Percentiles rank a stretch among this genome's conserved stretches.
Conservation (phyloP, 2,113 vertebrate species). For the Dasypus novemcinctus region DNA sequence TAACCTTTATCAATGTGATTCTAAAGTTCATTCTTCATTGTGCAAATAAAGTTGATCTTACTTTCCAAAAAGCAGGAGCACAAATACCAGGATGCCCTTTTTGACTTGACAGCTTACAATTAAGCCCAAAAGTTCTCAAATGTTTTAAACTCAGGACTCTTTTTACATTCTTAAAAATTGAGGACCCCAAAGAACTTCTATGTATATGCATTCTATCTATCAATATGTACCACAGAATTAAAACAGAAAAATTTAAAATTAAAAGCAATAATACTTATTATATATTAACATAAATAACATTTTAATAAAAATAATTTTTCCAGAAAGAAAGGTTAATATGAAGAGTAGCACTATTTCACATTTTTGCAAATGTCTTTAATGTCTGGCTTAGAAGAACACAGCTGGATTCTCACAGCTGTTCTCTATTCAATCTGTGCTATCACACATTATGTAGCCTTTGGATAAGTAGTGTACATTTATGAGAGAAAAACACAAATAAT, state of each 20-base stretch:
- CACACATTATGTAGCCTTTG: background rate
- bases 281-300: background rate
- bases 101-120: background rate
- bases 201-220: background rate
- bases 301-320: background rate
- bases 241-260: background rate
- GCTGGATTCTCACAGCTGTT: background rate
- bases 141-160: background rate
- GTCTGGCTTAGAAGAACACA: background rate
- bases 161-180: background rate
- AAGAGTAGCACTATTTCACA: background rate
- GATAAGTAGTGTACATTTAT: background rate
- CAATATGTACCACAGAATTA: background rate
- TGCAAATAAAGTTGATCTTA: background rate
- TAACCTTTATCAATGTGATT: background rate
- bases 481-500: background rate
- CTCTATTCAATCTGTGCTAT: background rate
- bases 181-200: background rate
- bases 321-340: background rate
- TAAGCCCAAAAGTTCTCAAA: background rate
- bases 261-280: background rate
- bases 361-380: background rate
- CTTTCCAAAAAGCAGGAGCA: background rate
- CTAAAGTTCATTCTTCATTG: background rate
- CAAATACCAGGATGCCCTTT: background rate